Evolutionary conservation across 2,113 vertebrate species (phyloP).

Genomic region (Probosciger aterrimus): DNA sequence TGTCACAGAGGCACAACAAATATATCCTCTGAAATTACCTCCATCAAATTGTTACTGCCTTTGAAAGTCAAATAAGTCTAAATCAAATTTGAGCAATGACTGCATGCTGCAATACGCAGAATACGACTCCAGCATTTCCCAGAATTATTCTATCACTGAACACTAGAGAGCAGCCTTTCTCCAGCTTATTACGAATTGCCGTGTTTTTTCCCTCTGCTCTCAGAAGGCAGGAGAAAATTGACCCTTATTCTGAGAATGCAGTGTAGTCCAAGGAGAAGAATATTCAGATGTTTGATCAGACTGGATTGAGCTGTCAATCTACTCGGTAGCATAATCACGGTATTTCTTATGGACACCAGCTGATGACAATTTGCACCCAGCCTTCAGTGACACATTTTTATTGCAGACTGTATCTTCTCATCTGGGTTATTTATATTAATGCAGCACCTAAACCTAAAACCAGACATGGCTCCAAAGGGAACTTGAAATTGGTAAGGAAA

Average conservation of each 20-base stretch:
- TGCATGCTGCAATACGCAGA: neutral
- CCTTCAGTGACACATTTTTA: neutral
- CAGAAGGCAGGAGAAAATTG: neutral
- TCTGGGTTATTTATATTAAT: neutral
- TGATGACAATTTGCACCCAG: neutral
- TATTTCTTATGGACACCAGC: neutral
- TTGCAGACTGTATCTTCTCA: neutral
- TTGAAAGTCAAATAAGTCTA: neutral
- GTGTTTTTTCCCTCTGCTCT: neutral
- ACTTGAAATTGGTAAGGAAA: neutral
- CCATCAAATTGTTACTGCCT: neutral
- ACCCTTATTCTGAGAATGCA: neutral
- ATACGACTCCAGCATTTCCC: neutral
- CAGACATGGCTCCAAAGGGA: neutral
- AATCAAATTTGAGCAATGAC: accelerated
- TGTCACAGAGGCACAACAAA: neutral
- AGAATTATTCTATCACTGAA: neutral
- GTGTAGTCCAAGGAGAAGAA: neutral
- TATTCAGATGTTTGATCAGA: neutral
- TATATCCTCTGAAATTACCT: neutral
- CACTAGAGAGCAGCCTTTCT: constrained; percentile 59
- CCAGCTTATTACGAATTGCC: neutral
- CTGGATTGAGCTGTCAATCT: neutral
- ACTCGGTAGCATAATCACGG: neutral
- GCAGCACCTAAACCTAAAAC: neutral